Base-by-base conservation (phyloP, 2,113 vertebrate genomes). In the Thryonomys swinderianus region DNA sequence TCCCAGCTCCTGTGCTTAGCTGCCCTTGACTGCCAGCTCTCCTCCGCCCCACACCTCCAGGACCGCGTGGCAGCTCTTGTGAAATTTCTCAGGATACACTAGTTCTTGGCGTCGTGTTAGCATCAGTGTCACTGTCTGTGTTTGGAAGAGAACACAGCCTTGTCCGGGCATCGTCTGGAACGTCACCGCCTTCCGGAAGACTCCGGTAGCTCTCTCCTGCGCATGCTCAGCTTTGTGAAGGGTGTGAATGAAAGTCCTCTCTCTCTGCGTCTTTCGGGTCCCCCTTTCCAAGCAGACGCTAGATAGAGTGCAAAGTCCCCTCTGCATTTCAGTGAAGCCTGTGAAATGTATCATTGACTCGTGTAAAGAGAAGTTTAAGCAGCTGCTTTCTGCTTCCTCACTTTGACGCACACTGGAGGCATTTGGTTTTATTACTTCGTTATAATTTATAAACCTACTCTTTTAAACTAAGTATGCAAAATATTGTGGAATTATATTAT, bases 391-490 rank as follows among this genome's bases (percentile, higher is more conserved):
- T 25, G 17, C 79, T 85, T 84, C 14, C 11, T 71, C 74, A 5
- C 18, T 71, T 51, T 32, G n/a, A 66, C 32, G 1, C 21, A n/a
- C 25, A 62, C 79, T 71, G 18, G 6, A 78, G 37, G 8, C 76
- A 64, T n/a, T 86, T 82, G 34, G 61, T 95, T 89, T 55, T 88
- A 66, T 82, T 76, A 79, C 67, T 90, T 57, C 67, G 21, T 34
- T 83, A n/a, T 51, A 48, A 84, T 42, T 93, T 85, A 59, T 23
- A 87, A 78, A 69, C 32, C 37, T 34, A 9, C 55, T 51, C 81
- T 92, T 85, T 59, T 69, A 34, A 79, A 88, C n/a, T 34, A 57
- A 74, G 57, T 40, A 79, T 85, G 34, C 37, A 96, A 91, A 91
- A 5, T 5, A 4, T 62, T 27, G 37, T 76, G 45, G 62, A 79